phyloP scores from a whole-genome alignment of 2,797 vertebrate genomes.

The Ptychadena robeensis region DNA sequence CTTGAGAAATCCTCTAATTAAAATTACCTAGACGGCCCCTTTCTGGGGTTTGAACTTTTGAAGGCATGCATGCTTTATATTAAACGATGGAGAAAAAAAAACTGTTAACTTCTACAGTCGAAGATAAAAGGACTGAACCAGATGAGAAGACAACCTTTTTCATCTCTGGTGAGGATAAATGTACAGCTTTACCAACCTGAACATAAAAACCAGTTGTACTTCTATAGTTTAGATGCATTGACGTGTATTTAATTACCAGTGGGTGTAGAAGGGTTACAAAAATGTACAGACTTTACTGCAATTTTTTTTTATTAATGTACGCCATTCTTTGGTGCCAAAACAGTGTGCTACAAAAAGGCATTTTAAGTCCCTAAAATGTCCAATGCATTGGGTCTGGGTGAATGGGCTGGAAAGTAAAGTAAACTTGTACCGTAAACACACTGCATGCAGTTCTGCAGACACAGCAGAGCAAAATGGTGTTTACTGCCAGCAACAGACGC shows the following conservation, averaged over 20 bases:
- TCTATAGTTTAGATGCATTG: not conserved
- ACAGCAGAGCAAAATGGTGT: too few species aligned
- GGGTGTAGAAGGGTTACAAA: not conserved
- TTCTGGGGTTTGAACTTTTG: not conserved
- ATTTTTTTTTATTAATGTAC: too few species aligned
- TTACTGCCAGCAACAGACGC: too few species aligned
- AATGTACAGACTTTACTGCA: not conserved
- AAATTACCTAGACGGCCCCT: conserved; percentile 29
- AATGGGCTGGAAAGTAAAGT: too few species aligned
- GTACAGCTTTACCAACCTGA: not conserved
- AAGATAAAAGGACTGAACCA: not conserved
- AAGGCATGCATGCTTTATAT: not conserved
- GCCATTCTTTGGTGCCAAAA: too few species aligned
- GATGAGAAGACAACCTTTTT: not conserved
- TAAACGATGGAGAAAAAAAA: not conserved
- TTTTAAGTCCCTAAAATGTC: too few species aligned
- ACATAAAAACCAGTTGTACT: not conserved
- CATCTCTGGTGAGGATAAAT: not conserved
- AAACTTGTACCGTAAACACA: too few species aligned
- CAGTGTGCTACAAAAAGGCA: too few species aligned
- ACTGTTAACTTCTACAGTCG: not conserved
- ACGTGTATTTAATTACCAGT: not conserved
- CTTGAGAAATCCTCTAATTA: conserved; percentile 48
- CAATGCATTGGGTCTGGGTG: too few species aligned
- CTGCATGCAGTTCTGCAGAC: too few species aligned